Base-by-base conservation (phyloP, 2,888 invertebrate genomes). In the Cantharis lateralis region DNA sequence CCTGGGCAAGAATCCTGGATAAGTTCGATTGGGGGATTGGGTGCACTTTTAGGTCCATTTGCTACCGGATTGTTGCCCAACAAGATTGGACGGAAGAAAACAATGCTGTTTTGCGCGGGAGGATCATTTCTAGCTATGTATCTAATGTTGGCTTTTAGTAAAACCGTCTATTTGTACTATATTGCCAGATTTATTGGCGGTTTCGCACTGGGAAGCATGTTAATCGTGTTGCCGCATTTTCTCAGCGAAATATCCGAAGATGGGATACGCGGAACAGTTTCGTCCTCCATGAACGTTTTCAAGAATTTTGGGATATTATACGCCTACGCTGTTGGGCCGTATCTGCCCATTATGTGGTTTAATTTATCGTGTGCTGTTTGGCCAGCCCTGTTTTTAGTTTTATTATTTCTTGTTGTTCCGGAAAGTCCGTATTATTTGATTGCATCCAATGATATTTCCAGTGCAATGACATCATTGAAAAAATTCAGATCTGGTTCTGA, bases 381-480 rank as follows among this genome's bases (percentile, higher is more conserved):
- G 48, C 70, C 80, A 5, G 77, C 82, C 10, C 81, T 28, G 7
- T 13, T 26, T 48, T 7, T 48, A 9, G 48, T 48, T 48, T n/a
- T 91, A 0, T 93, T 95, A 83, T 92, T 94, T 86, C 90, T 93
- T 83, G 91, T 93, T 80, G 93, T 95, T 90, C 96, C 96, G 0
- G 97, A 97, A 85, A 93, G 95, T 0, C 97, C 97, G 0, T 92
- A 93, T 77, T 94, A 92, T 83, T 89, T 92, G 61, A 87, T 95
- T 0, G 88, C 88, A 26, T 91, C 92, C 86, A 91, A 92, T 62
- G 87, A 90, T 74, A 87, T 87, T 0, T 88, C 90, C 0, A 91
- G 93, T 0, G 96, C 96, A 0, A 87, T 92, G 0, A 86, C 89
- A 0, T 89, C 94, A 5, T 87, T 97, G 79, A 89, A 91, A 48